Base-by-base conservation (phyloP, 2,113 vertebrate species). In the Atlantisia rogersi region DNA sequence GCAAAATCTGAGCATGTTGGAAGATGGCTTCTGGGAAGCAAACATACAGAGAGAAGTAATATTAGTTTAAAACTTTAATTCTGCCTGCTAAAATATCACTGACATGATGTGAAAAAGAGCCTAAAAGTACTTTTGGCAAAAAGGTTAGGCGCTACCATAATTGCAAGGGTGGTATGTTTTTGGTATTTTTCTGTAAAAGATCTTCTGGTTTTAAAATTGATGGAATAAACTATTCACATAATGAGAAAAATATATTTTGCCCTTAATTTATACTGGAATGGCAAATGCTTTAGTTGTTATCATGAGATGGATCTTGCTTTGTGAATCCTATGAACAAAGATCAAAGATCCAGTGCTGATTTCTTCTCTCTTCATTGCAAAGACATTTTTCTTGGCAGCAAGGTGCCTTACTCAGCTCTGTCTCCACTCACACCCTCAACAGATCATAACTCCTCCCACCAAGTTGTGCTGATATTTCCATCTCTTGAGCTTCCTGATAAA, bases 401-500 rank as follows among this genome's bases (percentile, higher is more conserved):
- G 28, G 18, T 5, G 1, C 60, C 56, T 79, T 89, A 52, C 2
- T 0, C 14, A 42, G 77, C 88, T 52, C 83, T 86, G 56, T 53
- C 80, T 94, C 65, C 0, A 0, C 77, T 82, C 94, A 91, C 86
- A 6, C 89, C 77, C 91, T 84, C 62, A 71, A 56, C 56, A 86
- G 60, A 24, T 89, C 69, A 25, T 82, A 35, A 69, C 68, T 94
- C 83, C 92, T 96, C 90, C 95, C 71, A 88, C 85, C 88, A 71
- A 26, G 0, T 39, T 86, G 19, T 82, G 80, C 83, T 52, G 62
- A 14, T 37, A 50, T 81, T 82, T 29, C 73, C 68, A 53, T 64
- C 81, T 83, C 91, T 68, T 0, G 0, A 78, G 58, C 69, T 95
- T 95, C 96, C 74, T 95, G 94, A 82, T 92, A 95, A 96, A 96